Evolutionary conservation across 1,140 invertebrate species (phyloP), one percentile per base, ranked within the genome.

Genomic region (Agrypnia vestita): DNA sequence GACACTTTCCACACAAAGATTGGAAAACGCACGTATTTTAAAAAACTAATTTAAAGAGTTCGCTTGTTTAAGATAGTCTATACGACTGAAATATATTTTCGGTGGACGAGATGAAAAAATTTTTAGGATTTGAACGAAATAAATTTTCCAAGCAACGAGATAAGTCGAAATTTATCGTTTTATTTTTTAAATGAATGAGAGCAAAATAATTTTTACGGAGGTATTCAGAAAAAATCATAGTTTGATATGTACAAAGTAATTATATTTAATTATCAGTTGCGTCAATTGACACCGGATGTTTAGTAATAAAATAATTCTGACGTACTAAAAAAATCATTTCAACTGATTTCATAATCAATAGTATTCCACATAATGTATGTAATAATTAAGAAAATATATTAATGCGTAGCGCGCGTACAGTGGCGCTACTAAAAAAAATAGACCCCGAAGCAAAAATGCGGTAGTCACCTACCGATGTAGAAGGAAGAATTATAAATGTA

Each of bases 311-410:
- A n/a, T 67, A 67, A 49, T 71, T 13, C 61, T 71, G 67, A 71
- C 67, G 67, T 67, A 49, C 15, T 47, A 71, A 25, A 67, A 9
- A 67, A 67, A 15, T 47, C n/a, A 17, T 35, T 35, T 35, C 6
- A 35, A 35, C 19, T 71, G 67, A 71, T 71, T 71, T 51, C 67
- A 25, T 25, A 71, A 71, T 71, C 67, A 71, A 71, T 71, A 51
- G 8, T 13, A 51, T 51, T 51, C 25, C 25, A 35, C 25, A 35
- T 35, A 35, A 35, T 35, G 25, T 35, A 35, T 35, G 25, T 3
- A 35, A 35, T 35, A 35, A 35, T 35, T 35, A 35, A 35, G 25
- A 35, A n/a, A 35, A 35, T 35, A 35, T 35, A 35, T 35, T 6
- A 35, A 35, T 6, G 25, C 25, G 25, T 35, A 35, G 6, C 25